Base-by-base conservation (phyloP, 2,888 invertebrate genomes). In the Cosmia pyralina region DNA sequence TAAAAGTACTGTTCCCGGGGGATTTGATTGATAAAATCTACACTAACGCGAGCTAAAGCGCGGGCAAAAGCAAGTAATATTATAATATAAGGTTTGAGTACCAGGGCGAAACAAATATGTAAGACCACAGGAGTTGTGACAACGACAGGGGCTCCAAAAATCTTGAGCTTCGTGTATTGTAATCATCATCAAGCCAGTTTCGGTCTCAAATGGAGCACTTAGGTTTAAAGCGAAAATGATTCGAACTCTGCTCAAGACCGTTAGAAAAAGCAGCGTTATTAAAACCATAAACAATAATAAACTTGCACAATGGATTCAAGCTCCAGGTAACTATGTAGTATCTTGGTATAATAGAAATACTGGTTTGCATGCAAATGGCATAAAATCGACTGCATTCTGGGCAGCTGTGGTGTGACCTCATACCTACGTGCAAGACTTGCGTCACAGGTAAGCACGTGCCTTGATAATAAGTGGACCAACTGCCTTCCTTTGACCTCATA, bases 331-430 rank as follows among this genome's bases (percentile, higher is more conserved):
- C 41, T 48, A n/a, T n/a, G n/a, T n/a, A 44, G 22, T 73, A 38
- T 58, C 67, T 58, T 58, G 52, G 44, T 75, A 13, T 76, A 67
- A 50, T 58, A 58, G 34, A 52, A 64, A 73, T 57, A 75, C 50
- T 67, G 44, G 57, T 67, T 74, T 74, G 50, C 66, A 76, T 74
- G 67, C 58, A 58, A 52, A 74, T 76, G 34, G 44, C 50, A 52
- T 44, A 44, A 28, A 52, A 74, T 74, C 13, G 50, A 74, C 76
- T 52, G 44, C 46, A 62, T 46, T 60, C n/a, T 53, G 15, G 52
- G 5, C n/a, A 67, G 44, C 58, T 74, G 73, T 44, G 57, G 48
- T 46, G 46, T 75, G 48, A 50, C 48, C 15, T 66, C 17, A 75
- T 75, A 58, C 3, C 22, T 67, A 48, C 34, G 22, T 22, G 44